Evolutionary conservation across 2,113 vertebrate species (phyloP).

Genomic region (Rynchops niger): DNA sequence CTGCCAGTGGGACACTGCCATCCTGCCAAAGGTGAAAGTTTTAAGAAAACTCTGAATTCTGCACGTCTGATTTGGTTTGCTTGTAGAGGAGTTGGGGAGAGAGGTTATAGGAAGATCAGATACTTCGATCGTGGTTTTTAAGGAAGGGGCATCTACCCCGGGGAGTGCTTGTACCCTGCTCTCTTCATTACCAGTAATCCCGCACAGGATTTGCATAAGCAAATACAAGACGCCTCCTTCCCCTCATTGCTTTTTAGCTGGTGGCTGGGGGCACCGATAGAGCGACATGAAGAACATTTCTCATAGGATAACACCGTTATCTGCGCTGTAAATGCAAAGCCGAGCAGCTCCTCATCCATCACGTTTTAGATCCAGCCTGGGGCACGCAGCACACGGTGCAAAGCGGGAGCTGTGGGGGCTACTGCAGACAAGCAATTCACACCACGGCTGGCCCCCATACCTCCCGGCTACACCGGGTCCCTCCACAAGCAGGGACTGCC

Average conservation of each 20-base stretch:
- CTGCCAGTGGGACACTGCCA: neutral
- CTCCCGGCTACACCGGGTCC: neutral
- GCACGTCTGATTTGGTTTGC: neutral
- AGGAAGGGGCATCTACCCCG: neutral
- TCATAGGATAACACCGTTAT: neutral
- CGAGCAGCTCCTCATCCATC: neutral
- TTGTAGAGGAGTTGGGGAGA: neutral
- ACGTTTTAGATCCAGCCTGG: neutral
- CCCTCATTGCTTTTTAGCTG: neutral
- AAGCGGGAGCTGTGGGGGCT: neutral
- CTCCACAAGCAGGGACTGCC: neutral
- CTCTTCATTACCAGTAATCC: neutral
- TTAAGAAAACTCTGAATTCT: neutral
- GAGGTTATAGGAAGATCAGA: neutral
- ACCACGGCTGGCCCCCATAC: neutral
- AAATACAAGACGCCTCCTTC: neutral
- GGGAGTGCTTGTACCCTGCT: neutral
- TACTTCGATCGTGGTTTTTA: fast-evolving
- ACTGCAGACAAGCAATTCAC: neutral
- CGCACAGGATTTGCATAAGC: neutral
- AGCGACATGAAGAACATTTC: neutral
- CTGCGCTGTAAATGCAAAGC: neutral
- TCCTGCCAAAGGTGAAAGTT: neutral
- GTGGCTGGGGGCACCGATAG: neutral
- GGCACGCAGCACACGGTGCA: fast-evolving